Percentiles rank a stretch among this genome's conserved stretches.
Conservation (phyloP, 2,888 invertebrate genomes). For the Caenorhabditis plicata region DNA sequence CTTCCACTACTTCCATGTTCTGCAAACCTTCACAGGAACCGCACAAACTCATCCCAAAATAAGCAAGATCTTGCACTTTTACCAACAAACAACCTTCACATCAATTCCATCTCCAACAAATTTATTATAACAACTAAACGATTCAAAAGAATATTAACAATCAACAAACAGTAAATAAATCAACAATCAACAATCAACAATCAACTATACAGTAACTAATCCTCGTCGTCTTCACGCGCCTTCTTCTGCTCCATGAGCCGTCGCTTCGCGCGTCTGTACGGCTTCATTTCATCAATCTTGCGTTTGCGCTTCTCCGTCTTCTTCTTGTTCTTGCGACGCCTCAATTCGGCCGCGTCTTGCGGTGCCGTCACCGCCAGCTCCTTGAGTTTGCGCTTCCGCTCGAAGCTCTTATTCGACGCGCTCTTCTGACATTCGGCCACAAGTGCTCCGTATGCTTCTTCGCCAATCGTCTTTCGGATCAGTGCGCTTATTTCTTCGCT, state of each 20-base stretch:
- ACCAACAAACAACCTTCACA: too few species aligned
- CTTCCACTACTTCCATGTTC: too few species aligned
- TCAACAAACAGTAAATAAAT: conserved; percentile 12
- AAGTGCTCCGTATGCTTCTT: conserved; percentile 35
- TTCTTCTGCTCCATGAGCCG: conserved; percentile 25
- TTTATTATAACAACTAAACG: background rate
- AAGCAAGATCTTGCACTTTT: too few species aligned
- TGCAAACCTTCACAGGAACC: too few species aligned
- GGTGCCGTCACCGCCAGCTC: conserved; percentile 52
- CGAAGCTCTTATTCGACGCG: conserved; percentile 23
- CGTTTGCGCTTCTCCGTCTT: conserved; percentile 48
- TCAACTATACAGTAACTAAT: conserved; percentile 9
- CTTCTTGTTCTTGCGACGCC: conserved; percentile 50
- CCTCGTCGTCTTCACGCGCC: conserved; percentile 25
- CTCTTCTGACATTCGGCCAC: conserved; percentile 42
- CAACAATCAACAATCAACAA: conserved; percentile 8
- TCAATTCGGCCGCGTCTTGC: conserved; percentile 37
- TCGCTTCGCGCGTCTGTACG: conserved; percentile 53
- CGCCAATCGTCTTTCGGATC: conserved; percentile 48
- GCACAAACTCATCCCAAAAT: too few species aligned
- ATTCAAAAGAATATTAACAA: conserved; percentile 13
- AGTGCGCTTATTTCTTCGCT: conserved; percentile 54
- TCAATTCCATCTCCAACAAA: too few species aligned
- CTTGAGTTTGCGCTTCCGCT: conserved; percentile 42
- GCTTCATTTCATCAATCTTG: conserved; percentile 52